phyloP scores from a whole-genome alignment of 2,113 vertebrate species.

The Tinamus guttatus region DNA sequence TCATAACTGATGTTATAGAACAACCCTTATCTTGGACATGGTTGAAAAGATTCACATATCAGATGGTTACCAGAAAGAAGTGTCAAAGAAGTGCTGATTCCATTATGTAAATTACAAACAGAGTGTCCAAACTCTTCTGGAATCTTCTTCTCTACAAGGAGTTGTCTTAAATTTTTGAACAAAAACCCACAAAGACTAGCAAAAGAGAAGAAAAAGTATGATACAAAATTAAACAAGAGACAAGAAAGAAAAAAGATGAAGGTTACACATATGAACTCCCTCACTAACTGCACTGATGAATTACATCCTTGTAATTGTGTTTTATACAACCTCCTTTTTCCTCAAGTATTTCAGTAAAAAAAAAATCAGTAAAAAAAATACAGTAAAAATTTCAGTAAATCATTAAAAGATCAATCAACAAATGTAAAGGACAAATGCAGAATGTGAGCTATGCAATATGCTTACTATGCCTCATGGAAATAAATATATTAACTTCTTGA shows the following conservation, averaged over 20 bases:
- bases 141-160: background rate
- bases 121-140: background rate
- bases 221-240: background rate
- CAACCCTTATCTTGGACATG: background rate
- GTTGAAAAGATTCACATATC: background rate
- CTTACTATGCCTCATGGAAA: background rate
- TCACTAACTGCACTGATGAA: background rate
- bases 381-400: no score
- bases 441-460: background rate
- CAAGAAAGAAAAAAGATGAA: background rate
- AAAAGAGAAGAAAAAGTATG: background rate
- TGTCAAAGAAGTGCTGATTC: background rate
- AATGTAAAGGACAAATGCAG: background rate
- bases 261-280: background rate
- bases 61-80: background rate
- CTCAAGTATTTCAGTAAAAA: background rate
- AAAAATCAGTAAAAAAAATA: no score
- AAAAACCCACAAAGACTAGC: background rate
- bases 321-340: background rate
- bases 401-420: background rate
- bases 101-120: background rate
- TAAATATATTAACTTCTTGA: background rate
- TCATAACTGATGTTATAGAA: background rate
- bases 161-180: background rate
- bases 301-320: background rate